Base-by-base conservation (phyloP, 1,140 invertebrate genomes). In the Drosophila ambigua region DNA sequence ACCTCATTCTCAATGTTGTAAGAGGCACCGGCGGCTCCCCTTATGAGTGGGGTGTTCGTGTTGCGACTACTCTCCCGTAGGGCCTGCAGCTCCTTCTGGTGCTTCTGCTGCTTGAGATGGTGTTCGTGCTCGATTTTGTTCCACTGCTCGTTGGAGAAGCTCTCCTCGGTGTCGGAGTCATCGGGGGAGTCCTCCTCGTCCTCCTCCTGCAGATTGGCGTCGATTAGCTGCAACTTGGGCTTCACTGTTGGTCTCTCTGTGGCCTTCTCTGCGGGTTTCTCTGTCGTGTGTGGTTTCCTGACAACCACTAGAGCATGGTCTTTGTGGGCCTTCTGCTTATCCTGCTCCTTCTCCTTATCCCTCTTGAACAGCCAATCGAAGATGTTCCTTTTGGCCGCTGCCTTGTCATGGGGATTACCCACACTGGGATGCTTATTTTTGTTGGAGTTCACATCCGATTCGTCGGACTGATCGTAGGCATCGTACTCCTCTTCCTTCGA, bases 101-200 rank as follows among this genome's bases (percentile, higher is more conserved):
- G 84, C 15, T 76, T 64, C 67, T 87, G 82, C 53, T 87, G 76
- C 41, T 57, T 62, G 13, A 87, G 20, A 7, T 79, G 67, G 44
- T 84, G 79, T 3, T 79, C 72, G 51, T 82, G 75, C 58, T 87
- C 63, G 41, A 89, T 79, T 44, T 87, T 90, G 45, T 88, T 88
- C 85, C 83, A 89, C 57, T 83, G 72, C 8, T 84, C 85, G 24
- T 80, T 77, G 50, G 79, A 79, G 65, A 69, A 83, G n/a, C 45
- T 60, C 31, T 66, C 77, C 15, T 52, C 58, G 5, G 48, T 52
- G 16, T 68, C 68, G 7, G 53, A 50, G 4, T 66, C 72, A 13
- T 76, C 73, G 4, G 68, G 58, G 35, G 54, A 41, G 11, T 71
- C 61, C 35, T 58, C 57, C 2, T 31, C 53, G 15, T 48, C 49